Percentiles rank a stretch among this genome's conserved stretches.
These are phyloP conservation scores for Colletes latitarsis DNA, from an alignment of 1,140 invertebrate genomes.

Conservation along the genomic window DNA sequence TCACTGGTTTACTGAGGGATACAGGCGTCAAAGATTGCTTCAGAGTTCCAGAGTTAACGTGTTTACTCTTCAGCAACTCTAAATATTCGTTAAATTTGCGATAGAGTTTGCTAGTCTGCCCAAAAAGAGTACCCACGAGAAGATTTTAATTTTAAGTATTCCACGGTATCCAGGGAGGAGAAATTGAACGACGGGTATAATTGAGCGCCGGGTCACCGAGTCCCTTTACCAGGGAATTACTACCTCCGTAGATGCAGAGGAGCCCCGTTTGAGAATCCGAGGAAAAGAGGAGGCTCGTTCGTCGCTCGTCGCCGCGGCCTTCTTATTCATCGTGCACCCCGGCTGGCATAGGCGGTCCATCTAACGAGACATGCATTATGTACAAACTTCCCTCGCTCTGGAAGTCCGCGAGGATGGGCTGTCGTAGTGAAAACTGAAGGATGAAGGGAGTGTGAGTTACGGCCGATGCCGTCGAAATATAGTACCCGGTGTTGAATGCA, in stretches of 20 bases:
- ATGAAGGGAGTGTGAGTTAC: constrained; percentile 43
- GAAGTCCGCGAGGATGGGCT: not conserved
- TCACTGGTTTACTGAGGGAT: too few species aligned
- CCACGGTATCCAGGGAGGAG: too few species aligned
- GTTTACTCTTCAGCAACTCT: too few species aligned
- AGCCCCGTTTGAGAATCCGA: not conserved
- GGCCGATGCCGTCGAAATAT: constrained; percentile 36
- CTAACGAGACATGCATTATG: constrained; percentile 68
- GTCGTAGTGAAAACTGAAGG: constrained; percentile 30
- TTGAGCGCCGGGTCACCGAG: not conserved
- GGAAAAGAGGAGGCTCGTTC: not conserved
- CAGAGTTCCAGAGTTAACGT: too few species aligned
- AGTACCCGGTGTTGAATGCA: constrained; percentile 16
- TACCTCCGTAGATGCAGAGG: not conserved
- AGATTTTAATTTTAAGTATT: too few species aligned
- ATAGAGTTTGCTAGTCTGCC: not conserved
- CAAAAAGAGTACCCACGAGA: too few species aligned
- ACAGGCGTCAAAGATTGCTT: too few species aligned
- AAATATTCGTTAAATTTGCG: too few species aligned
- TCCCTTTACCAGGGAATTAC: not conserved
- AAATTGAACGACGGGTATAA: too few species aligned
- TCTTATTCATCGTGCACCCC: constrained; percentile 36
- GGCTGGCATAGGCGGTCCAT: constrained; percentile 8
- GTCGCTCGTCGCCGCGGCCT: not conserved
- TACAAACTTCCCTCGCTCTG: constrained; percentile 52